Evolutionary conservation across 2,113 vertebrate genomes (phyloP).

Genomic region (Passer domesticus): DNA sequence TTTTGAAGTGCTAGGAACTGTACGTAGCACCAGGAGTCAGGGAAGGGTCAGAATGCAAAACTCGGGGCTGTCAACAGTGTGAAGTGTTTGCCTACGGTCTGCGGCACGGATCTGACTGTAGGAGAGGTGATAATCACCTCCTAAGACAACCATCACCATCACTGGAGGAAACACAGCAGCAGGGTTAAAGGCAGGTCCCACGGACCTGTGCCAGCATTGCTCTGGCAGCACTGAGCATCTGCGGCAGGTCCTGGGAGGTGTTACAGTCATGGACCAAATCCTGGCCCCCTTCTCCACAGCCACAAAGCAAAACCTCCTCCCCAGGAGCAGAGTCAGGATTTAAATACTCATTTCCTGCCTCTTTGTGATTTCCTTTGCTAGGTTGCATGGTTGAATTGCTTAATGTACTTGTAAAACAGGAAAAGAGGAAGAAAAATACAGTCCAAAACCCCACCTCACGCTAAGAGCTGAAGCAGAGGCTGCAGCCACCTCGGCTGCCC

Average conservation of each 20-base stretch:
- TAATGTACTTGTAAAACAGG: slow-evolving; percentile 10
- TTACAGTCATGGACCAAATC: background rate
- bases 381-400: background rate
- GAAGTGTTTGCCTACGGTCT: background rate
- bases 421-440: slow-evolving; percentile 50
- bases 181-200: background rate
- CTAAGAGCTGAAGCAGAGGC: background rate
- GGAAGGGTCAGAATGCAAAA: background rate
- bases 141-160: background rate
- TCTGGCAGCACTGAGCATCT: background rate
- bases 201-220: background rate
- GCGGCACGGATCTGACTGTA: background rate
- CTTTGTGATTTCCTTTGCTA: slow-evolving; percentile 23
- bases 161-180: background rate
- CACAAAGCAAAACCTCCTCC: background rate
- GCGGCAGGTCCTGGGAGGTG: background rate
- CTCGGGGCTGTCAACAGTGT: background rate
- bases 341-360: slow-evolving; percentile 33
- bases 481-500: background rate
- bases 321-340: background rate
- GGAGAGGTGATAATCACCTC: background rate
- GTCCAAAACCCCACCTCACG: background rate
- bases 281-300: background rate
- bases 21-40: background rate
- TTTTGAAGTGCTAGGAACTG: slow-evolving; percentile 35